phyloP scores from a whole-genome alignment of 2,888 invertebrate genomes.

The Nomada goodeniana region DNA sequence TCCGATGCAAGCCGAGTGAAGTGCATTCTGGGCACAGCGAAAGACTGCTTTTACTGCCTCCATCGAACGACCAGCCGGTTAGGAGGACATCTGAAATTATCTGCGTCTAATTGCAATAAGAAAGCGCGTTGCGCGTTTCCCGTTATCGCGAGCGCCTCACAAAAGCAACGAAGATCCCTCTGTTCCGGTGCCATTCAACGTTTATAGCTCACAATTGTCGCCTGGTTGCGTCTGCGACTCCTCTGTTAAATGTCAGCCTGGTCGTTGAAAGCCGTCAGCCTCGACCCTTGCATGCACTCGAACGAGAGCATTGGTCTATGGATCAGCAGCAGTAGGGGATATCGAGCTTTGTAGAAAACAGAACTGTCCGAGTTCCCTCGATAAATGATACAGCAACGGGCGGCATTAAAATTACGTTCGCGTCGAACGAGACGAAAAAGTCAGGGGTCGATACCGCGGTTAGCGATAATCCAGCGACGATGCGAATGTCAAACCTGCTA shows the following conservation, averaged over 20 bases:
- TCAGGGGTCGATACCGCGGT: background rate
- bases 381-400: background rate
- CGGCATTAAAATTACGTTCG: background rate
- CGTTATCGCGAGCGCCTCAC: slow-evolving; percentile 48
- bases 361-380: background rate
- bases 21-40: slow-evolving; percentile 35
- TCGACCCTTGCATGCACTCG: background rate
- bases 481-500: background rate
- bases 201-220: slow-evolving; percentile 21
- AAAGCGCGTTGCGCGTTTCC: slow-evolving; percentile 48
- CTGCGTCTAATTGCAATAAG: slow-evolving; percentile 62
- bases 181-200: slow-evolving; percentile 17
- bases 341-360: background rate
- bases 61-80: slow-evolving; percentile 30
- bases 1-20: slow-evolving; percentile 7
- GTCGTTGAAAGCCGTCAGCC: background rate
- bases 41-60: slow-evolving; percentile 44
- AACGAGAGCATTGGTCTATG: background rate
- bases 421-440: background rate
- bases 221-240: background rate
- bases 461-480: background rate
- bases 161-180: slow-evolving; percentile 21
- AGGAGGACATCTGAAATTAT: slow-evolving; percentile 54
- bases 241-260: background rate
- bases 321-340: background rate